Base-by-base conservation (phyloP, 2,888 invertebrate species). In the Diloba caeruleocephala region DNA sequence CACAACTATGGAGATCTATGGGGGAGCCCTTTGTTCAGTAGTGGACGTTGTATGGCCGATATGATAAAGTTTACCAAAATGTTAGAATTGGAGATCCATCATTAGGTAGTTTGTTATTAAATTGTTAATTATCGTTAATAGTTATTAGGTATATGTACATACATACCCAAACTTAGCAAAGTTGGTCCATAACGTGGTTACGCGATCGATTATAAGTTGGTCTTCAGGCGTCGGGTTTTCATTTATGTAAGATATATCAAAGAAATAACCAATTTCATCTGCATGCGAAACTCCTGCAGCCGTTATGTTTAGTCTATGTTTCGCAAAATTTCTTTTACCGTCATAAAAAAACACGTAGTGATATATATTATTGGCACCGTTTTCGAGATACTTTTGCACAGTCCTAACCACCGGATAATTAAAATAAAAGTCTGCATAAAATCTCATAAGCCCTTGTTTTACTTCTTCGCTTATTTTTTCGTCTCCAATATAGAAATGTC, bases 401-500 rank as follows among this genome's bases (percentile, higher is more conserved):
- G 68, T 75, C 62, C 79, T 68, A 1, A 76, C 66, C 2, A 60
- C 53, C 0, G 82, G 80, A 63, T 81, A 72, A 19, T 53, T 68
- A 33, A 67, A 86, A 1, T 8, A n/a, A 4, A 74, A 69, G 63
- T 88, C 88, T 0, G 88, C 82, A 26, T 46, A 26, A 13, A 84
- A 87, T n/a, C 78, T 65, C 0, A 62, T 70, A 0, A 87, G 15
- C 2, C 63, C 46, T 7, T 67, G 46, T 39, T 57, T 78, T 3
- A 82, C 54, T 1, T 61, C 57, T 49, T 78, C 66, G 41, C 46
- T 61, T 4, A 67, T 37, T 6, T 25, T 41, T 41, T 67, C 53
- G 13, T 85, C 87, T 0, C 87, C 87, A 3, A 86, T 77, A 17
- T 88, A 88, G 48, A 86, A 88, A 41, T 82, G 76, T 49, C 77